These are phyloP conservation scores for Diprion similis DNA, from an alignment of 1,140 invertebrate species.

Conservation along the genomic window DNA sequence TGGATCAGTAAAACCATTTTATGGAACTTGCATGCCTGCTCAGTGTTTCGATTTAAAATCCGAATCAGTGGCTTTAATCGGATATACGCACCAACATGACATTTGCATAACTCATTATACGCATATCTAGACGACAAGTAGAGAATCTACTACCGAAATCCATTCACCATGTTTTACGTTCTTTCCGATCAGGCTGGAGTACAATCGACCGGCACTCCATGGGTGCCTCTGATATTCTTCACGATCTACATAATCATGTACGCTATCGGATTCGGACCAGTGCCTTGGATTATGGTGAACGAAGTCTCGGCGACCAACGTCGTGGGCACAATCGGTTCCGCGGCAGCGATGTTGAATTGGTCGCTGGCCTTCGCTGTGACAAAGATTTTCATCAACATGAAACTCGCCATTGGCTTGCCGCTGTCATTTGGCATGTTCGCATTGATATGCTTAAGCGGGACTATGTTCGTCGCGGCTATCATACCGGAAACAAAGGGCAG, in stretches of 20 bases:
- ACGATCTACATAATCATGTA: slow-evolving; percentile 57
- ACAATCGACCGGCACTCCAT: slow-evolving; percentile 44
- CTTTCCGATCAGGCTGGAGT: slow-evolving; percentile 29
- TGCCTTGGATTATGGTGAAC: slow-evolving; percentile 59
- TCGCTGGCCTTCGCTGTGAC: slow-evolving; percentile 64
- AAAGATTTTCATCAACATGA: slow-evolving; percentile 57
- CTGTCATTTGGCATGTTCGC: slow-evolving; percentile 64
- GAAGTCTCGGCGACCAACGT: slow-evolving; percentile 59
- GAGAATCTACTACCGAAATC: neutral
- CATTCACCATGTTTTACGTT: neutral
- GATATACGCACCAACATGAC: too few relatives aligned
- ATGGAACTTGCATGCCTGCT: too few relatives aligned
- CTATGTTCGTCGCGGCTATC: slow-evolving; percentile 60
- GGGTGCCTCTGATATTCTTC: slow-evolving; percentile 62
- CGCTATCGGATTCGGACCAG: slow-evolving; percentile 57
- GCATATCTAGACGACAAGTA: too few relatives aligned
- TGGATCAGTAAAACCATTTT: too few relatives aligned
- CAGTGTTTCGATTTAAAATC: neutral
- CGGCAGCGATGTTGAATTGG: slow-evolving; percentile 64
- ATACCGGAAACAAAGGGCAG: slow-evolving; percentile 70
- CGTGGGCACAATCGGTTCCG: slow-evolving; percentile 59
- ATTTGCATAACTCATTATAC: too few relatives aligned
- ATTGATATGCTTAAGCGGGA: slow-evolving; percentile 60
- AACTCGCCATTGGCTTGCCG: slow-evolving; percentile 58
- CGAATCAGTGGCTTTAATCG: slow-evolving; percentile 12